Conservation (phyloP, 2,888 invertebrate species). For the Phengaris arion region DNA sequence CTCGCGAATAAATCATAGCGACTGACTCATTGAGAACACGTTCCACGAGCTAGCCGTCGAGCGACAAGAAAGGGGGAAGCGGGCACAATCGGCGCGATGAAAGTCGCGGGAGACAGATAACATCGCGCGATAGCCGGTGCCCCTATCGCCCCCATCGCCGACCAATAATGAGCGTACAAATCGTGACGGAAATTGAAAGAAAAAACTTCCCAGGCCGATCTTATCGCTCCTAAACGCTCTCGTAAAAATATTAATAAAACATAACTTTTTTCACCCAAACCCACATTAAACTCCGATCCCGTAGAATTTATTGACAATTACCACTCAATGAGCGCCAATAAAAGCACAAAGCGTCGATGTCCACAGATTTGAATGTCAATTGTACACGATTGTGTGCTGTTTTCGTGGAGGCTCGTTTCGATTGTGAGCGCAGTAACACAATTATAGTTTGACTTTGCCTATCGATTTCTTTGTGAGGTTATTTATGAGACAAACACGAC, state of each 20-base stretch:
- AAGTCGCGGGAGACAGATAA: constrained; percentile 75
- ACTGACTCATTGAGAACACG: constrained; percentile 65
- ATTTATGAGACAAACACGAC: constrained; percentile 73
- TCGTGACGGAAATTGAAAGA: constrained; percentile 80
- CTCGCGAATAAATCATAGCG: constrained; percentile 66
- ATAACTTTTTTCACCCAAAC: constrained; percentile 79
- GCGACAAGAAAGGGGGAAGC: constrained; percentile 52
- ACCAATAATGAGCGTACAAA: constrained; percentile 77
- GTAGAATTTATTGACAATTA: constrained; percentile 80
- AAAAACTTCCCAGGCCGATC: constrained; percentile 78
- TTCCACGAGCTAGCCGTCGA: constrained; percentile 51
- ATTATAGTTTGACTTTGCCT: constrained; percentile 72
- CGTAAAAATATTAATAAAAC: constrained; percentile 81
- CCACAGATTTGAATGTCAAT: constrained; percentile 79
- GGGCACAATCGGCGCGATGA: constrained; percentile 70
- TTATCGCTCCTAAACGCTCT: constrained; percentile 78
- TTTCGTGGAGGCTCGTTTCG: constrained; percentile 76
- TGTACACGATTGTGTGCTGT: constrained; percentile 75
- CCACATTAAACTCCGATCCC: constrained; percentile 78
- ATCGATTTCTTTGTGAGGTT: constrained; percentile 64
- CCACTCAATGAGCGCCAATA: constrained; percentile 78
- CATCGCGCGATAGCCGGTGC: constrained; percentile 71
- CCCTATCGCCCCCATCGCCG: constrained; percentile 77
- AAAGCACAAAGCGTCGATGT: constrained; percentile 76
- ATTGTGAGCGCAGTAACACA: constrained; percentile 71